Evolutionary conservation across 2,797 vertebrate species (phyloP).

Genomic region (Echiichthys vipera): DNA sequence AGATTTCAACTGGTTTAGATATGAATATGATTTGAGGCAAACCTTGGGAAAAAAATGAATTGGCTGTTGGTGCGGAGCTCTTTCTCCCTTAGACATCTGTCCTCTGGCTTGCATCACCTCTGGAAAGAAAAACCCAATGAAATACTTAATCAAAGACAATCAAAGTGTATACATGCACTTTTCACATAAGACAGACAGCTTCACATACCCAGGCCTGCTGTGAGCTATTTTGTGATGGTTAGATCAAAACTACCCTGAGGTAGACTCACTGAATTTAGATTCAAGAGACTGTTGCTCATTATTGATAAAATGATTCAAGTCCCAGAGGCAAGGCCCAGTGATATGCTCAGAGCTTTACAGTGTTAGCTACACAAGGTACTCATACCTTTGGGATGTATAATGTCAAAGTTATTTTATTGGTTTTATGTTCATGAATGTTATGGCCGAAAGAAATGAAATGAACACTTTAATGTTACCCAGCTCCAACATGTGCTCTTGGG

Average conservation of each 20-base stretch:
- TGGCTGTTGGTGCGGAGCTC: slow-evolving; percentile 87
- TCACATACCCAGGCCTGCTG: neutral
- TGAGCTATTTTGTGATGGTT: slow-evolving; percentile 12
- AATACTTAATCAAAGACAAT: slow-evolving; percentile 5
- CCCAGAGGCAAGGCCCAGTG: neutral
- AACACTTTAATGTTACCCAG: slow-evolving; percentile 83
- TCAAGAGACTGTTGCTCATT: neutral
- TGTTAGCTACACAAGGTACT: neutral
- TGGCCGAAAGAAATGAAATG: no score
- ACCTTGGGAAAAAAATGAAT: slow-evolving; percentile 94
- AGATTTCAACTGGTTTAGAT: slow-evolving; percentile 18
- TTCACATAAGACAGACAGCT: neutral
- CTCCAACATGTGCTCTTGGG: slow-evolving; percentile 91
- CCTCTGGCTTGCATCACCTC: slow-evolving; percentile 82
- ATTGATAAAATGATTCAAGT: slow-evolving; percentile 22
- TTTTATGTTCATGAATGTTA: no score
- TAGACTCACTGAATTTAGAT: slow-evolving; percentile 3
- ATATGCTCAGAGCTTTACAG: neutral
- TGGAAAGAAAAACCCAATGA: slow-evolving; percentile 55
- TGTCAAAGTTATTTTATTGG: neutral
- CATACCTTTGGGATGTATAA: neutral
- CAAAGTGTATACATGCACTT: neutral
- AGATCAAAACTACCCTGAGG: neutral
- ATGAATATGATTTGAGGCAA: slow-evolving; percentile 48
- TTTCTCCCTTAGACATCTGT: slow-evolving; percentile 86